Evolutionary conservation across 2,888 invertebrate species (phyloP).

Genomic region (Cotesia congregata): DNA sequence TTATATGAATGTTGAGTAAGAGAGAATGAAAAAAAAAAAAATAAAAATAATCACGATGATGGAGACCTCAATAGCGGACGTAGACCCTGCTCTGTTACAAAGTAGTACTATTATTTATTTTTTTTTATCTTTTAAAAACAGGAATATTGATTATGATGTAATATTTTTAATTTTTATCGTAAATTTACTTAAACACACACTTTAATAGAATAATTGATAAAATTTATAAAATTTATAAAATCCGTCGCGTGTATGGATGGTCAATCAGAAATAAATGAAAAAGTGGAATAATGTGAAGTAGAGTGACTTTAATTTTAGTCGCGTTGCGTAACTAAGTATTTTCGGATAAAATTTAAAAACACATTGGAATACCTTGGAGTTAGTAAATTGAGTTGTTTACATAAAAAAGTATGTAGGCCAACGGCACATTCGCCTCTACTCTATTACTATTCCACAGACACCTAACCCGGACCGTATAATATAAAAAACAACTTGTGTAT

Average conservation of each 20-base stretch:
- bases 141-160: background rate
- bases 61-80: constrained; percentile 56
- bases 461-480: constrained; percentile 30
- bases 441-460: constrained; percentile 7
- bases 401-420: constrained; percentile 57
- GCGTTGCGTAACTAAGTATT: background rate
- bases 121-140: constrained; percentile 13
- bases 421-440: constrained; percentile 51
- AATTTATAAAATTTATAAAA: background rate
- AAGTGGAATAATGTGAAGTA: background rate
- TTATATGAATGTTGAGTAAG: constrained; percentile 36
- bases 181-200: background rate
- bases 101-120: constrained; percentile 26
- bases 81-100: constrained; percentile 49
- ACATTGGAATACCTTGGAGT: constrained; percentile 48
- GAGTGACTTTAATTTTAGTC: background rate
- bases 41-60: constrained; percentile 48
- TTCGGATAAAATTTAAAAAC: background rate
- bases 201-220: background rate
- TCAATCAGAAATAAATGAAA: background rate
- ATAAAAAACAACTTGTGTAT: constrained; percentile 44
- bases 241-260: too few relatives aligned
- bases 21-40: constrained; percentile 43
- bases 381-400: constrained; percentile 45
- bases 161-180: constrained; percentile 6